phyloP scores from a whole-genome alignment of 2,113 vertebrate species.

The Raja brachyura region DNA sequence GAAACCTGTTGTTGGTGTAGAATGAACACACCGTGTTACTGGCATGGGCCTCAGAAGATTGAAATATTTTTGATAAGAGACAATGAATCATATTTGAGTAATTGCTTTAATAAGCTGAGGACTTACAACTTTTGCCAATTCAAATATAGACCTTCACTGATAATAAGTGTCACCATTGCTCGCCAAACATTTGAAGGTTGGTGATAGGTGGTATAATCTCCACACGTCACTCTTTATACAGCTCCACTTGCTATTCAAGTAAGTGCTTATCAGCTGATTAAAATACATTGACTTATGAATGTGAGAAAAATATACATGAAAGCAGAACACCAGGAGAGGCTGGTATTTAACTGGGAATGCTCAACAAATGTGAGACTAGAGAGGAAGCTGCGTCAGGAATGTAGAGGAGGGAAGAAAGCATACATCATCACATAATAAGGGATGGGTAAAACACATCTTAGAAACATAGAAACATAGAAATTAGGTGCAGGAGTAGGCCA shows the following conservation, averaged over 20 bases:
- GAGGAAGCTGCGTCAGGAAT: not conserved
- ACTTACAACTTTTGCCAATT: conserved; percentile 58
- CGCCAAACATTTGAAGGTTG: conserved; percentile 50
- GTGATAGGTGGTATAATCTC: conserved; percentile 56
- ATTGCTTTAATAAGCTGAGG: conserved; percentile 62
- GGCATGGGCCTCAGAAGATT: not conserved
- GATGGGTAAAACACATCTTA: conserved; percentile 45
- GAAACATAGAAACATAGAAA: no score
- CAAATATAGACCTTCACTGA: conserved; percentile 62
- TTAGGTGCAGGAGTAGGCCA: no score
- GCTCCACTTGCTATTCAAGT: conserved; percentile 63
- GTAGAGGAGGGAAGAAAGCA: not conserved
- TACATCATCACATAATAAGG: not conserved
- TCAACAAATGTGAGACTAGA: not conserved
- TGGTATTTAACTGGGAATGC: not conserved
- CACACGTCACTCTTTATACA: conserved; percentile 46
- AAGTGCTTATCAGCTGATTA: conserved; percentile 61
- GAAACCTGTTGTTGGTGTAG: not conserved
- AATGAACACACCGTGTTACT: not conserved
- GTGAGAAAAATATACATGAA: conserved; percentile 52
- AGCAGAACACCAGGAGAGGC: not conserved
- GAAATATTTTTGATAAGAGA: not conserved
- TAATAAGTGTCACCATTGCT: conserved; percentile 55
- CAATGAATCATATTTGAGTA: conserved; percentile 41
- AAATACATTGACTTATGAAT: conserved; percentile 51